Evolutionary conservation across 2,113 vertebrate genomes (phyloP).

Genomic region (Spheniscus mendiculus): DNA sequence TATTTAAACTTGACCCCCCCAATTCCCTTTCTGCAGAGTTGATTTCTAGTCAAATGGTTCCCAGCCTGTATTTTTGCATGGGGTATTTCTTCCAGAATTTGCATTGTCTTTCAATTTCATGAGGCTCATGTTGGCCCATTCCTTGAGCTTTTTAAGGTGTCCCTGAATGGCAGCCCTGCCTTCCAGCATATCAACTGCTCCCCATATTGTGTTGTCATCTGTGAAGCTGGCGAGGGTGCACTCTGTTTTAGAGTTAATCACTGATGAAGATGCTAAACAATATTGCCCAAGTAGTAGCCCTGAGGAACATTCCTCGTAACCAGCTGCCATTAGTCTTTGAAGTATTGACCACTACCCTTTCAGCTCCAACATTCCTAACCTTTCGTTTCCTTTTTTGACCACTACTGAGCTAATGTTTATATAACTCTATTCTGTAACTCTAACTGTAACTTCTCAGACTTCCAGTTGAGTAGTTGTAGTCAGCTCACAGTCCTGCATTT

Average conservation of each 20-base stretch:
- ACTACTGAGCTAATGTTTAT: neutral
- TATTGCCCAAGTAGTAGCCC: neutral
- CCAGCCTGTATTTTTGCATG: neutral
- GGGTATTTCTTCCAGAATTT: neutral
- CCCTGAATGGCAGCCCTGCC: neutral
- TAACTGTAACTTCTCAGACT: neutral
- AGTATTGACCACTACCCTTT: neutral
- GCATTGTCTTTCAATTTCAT: neutral
- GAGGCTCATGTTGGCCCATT: neutral
- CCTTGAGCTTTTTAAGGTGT: neutral
- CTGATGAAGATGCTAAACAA: neutral
- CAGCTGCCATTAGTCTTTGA: neutral
- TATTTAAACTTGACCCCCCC: neutral
- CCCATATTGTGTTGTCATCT: neutral
- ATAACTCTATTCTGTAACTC: neutral
- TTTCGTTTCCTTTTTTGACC: neutral
- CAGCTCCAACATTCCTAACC: neutral
- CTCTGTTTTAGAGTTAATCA: neutral
- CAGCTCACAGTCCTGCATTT: neutral
- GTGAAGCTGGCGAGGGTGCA: accelerated
- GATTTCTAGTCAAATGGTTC: neutral
- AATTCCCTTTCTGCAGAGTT: neutral
- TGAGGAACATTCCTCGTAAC: neutral
- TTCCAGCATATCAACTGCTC: neutral
- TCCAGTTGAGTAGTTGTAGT: neutral